phyloP scores from a whole-genome alignment of 2,888 invertebrate genomes.

The Leucophora obtusa region DNA sequence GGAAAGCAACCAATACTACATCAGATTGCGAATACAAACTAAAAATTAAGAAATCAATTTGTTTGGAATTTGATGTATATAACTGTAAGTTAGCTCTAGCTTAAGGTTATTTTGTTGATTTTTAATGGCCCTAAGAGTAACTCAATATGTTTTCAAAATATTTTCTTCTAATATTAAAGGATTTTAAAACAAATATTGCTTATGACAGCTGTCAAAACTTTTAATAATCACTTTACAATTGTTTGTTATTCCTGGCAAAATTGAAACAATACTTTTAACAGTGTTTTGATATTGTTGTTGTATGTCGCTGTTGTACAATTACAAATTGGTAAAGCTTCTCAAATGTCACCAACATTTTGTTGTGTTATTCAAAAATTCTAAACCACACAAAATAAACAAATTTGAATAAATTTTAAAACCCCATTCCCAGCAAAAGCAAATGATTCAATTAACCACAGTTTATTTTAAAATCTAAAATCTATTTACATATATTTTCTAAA shows the following conservation, averaged over 20 bases:
- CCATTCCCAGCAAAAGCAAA: constrained; percentile 30
- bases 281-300: constrained; percentile 6
- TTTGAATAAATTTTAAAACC: constrained; percentile 55
- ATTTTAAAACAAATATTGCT: constrained; percentile 56
- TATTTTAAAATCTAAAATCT: constrained; percentile 63
- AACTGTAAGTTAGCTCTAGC: too few relatives aligned
- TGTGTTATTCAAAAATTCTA: constrained; percentile 25
- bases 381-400: constrained; percentile 46
- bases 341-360: constrained; percentile 63
- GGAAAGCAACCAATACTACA: too few relatives aligned
- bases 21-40: too few relatives aligned
- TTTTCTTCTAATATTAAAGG: constrained; percentile 4
- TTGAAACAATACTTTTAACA: constrained; percentile 48
- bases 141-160: background rate
- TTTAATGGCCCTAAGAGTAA: too few relatives aligned
- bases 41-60: too few relatives aligned
- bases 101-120: too few relatives aligned
- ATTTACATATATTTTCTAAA: constrained; percentile 56
- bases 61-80: too few relatives aligned
- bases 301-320: constrained; percentile 30
- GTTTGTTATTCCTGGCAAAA: constrained; percentile 46
- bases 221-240: constrained; percentile 62
- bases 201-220: constrained; percentile 66
- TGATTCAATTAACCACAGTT: constrained; percentile 63
- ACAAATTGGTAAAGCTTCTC: constrained; percentile 64